Conservation (phyloP, 2,888 invertebrate species). For the Coronaproctus castanopsis region DNA sequence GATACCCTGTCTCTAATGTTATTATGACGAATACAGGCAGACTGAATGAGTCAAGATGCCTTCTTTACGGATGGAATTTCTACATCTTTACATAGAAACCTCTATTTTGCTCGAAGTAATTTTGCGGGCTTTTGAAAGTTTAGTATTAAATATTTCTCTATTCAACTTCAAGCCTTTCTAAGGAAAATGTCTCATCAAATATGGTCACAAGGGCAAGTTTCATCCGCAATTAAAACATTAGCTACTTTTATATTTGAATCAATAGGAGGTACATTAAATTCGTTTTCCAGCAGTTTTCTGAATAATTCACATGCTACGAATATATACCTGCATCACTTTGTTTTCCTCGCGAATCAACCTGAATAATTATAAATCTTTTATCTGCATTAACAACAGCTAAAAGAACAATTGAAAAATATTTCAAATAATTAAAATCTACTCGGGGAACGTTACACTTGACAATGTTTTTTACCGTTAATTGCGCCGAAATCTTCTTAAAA, state of each 20-base stretch:
- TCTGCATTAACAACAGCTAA: neutral
- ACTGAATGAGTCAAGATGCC: neutral
- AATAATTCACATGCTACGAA: neutral
- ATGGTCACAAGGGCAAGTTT: neutral
- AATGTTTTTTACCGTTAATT: neutral
- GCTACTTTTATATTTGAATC: neutral
- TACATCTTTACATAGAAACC: neutral
- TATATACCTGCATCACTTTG: neutral
- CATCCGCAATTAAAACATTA: neutral
- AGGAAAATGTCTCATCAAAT: neutral
- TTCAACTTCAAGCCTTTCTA: neutral
- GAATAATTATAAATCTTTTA: neutral
- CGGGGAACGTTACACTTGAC: neutral
- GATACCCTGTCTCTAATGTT: neutral
- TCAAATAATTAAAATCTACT: neutral
- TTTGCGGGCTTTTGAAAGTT: neutral
- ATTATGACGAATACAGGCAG: neutral
- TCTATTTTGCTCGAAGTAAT: neutral
- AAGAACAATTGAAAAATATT: neutral
- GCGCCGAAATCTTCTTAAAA: neutral
- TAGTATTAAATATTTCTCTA: neutral
- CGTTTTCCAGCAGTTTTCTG: neutral
- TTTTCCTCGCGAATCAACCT: neutral
- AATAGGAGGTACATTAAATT: neutral
- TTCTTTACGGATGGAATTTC: neutral